phyloP scores from a whole-genome alignment of 1,140 invertebrate genomes.

The Helicoverpa armigera region DNA sequence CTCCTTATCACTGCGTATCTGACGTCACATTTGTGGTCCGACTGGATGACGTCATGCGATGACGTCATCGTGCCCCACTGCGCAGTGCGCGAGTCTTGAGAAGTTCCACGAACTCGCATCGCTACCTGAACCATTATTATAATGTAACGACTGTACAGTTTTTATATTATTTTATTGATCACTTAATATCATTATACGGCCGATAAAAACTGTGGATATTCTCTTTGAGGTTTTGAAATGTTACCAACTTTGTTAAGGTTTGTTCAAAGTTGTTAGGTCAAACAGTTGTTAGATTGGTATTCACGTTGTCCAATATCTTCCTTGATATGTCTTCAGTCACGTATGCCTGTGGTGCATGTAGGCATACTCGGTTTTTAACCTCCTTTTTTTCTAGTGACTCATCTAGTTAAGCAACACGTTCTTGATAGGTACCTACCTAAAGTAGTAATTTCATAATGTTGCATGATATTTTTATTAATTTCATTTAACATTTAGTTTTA shows the following conservation, averaged over 20 bases:
- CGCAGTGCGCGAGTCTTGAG: conserved; percentile 57
- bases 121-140: conserved; percentile 54
- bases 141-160: conserved; percentile 44
- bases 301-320: conserved; percentile 7
- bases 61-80: conserved; percentile 66
- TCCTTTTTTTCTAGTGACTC: conserved; percentile 31
- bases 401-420: conserved; percentile 21
- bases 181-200: neutral
- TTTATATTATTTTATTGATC: conserved; percentile 42
- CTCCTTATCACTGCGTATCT: conserved; percentile 42
- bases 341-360: conserved; percentile 37
- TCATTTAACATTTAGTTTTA: too few relatives aligned
- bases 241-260: neutral
- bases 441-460: conserved; percentile 34
- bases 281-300: neutral
- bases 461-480: conserved; percentile 7
- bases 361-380: conserved; percentile 32
- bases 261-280: too few relatives aligned
- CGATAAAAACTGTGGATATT: conserved; percentile 1
- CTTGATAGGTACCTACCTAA: conserved; percentile 5
- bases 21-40: conserved; percentile 65
- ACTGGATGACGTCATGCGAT: conserved; percentile 72
- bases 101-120: conserved; percentile 70
- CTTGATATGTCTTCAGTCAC: conserved; percentile 39
- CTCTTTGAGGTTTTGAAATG: neutral